Evolutionary conservation across 2,888 invertebrate genomes (phyloP).

Genomic region (Pyrrhopygopsis socrates): DNA sequence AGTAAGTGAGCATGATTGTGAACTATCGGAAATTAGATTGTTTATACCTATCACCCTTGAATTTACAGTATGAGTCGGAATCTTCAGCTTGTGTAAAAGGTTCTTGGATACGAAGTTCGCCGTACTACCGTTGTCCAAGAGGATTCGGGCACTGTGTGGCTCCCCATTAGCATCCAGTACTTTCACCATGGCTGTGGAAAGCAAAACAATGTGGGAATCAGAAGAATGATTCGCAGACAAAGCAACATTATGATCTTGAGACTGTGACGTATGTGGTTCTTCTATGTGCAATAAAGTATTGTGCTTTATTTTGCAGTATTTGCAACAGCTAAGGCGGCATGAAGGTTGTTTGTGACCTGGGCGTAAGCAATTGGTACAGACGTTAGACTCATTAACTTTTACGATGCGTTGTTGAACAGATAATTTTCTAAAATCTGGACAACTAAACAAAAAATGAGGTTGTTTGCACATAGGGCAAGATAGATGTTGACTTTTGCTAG

Average conservation of each 20-base stretch:
- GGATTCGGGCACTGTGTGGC: slow-evolving; percentile 15
- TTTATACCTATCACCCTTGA: slow-evolving; percentile 66
- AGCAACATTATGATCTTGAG: background rate
- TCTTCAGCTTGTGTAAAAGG: background rate
- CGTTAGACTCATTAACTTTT: background rate
- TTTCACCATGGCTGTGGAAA: background rate
- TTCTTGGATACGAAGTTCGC: slow-evolving; percentile 31
- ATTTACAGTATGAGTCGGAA: background rate
- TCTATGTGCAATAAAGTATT: background rate
- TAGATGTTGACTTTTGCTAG: background rate
- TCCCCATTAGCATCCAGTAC: background rate
- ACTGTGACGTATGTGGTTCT: background rate
- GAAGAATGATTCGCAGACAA: background rate
- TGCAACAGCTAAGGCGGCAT: background rate
- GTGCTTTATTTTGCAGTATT: background rate
- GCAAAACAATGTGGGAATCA: background rate
- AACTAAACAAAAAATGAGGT: background rate
- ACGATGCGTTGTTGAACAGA: background rate
- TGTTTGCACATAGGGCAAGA: background rate
- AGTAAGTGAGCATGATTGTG: slow-evolving; percentile 45
- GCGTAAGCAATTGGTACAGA: background rate
- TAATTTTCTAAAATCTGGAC: background rate
- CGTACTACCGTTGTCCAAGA: slow-evolving; percentile 49
- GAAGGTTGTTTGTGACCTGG: background rate
- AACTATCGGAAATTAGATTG: slow-evolving; percentile 54